Percentiles rank a stretch among this genome's conserved stretches.
Evolutionary conservation across 2,113 vertebrate genomes (phyloP).

Genomic region (Cettia cetti): DNA sequence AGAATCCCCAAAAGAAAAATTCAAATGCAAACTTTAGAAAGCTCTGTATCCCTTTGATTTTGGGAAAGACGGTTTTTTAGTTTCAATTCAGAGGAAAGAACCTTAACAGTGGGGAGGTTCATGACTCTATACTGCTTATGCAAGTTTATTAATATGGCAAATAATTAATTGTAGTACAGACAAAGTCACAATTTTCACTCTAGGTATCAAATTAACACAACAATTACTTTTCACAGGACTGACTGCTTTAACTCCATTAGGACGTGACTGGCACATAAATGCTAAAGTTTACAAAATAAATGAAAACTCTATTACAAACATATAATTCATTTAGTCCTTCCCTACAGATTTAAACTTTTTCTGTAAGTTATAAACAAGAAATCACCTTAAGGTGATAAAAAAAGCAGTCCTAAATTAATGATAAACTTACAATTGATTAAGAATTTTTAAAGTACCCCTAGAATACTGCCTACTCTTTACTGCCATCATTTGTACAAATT

Average conservation of each 20-base stretch:
- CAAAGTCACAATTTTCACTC: neutral
- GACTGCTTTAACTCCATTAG: neutral
- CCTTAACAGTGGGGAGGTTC: neutral
- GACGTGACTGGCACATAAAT: neutral
- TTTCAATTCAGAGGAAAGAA: neutral
- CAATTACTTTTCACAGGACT: neutral
- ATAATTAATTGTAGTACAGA: neutral
- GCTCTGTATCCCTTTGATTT: neutral
- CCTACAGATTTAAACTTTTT: neutral
- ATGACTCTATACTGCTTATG: neutral
- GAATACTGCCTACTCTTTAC: neutral
- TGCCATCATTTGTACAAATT: neutral
- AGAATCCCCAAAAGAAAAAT: neutral
- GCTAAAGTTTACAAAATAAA: neutral
- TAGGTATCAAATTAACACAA: neutral
- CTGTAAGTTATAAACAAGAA: neutral
- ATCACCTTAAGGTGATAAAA: neutral
- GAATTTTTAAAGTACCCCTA: neutral
- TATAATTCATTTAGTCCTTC: neutral
- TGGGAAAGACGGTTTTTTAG: neutral
- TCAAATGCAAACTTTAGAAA: neutral
- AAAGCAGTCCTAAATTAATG: neutral
- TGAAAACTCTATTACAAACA: neutral
- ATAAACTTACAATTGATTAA: neutral
- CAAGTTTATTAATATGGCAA: neutral